Conservation (phyloP, 92 coral and sea anemone species). For the Anthopleura xanthogrammica region DNA sequence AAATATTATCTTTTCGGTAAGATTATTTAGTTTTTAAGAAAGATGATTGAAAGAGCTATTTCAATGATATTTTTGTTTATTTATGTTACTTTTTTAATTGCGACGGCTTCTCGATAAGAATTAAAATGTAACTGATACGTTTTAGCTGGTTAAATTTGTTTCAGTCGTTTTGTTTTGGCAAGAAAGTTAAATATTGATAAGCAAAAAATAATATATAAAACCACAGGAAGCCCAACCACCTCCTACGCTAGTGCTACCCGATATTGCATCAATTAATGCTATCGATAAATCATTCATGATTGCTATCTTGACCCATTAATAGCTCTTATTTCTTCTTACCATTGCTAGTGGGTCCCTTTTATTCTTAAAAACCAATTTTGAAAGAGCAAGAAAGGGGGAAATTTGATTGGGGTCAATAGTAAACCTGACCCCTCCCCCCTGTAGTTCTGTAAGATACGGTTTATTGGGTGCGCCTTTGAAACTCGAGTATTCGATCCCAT, state of each 20-base stretch:
- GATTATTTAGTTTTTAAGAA: too few relatives aligned
- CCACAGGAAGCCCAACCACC: conserved; percentile 1
- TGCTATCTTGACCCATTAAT: not conserved
- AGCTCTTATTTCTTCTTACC: not conserved
- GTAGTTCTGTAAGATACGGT: conserved; percentile 1
- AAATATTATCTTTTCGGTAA: not conserved
- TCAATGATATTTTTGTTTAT: too few relatives aligned
- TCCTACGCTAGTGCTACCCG: too few relatives aligned
- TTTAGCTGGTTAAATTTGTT: not conserved
- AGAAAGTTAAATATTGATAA: not conserved
- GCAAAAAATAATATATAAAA: not conserved
- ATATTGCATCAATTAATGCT: not conserved
- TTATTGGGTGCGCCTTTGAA: conserved; percentile 42
- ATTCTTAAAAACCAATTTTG: not conserved
- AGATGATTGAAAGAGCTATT: too few relatives aligned
- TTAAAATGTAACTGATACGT: too few relatives aligned
- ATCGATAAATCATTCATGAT: not conserved
- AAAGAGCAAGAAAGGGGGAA: not conserved
- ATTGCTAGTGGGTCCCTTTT: not conserved
- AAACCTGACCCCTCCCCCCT: not conserved
- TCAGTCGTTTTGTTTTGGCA: not conserved
- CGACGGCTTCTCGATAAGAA: too few relatives aligned
- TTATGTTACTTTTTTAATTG: too few relatives aligned
- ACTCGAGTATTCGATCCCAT: conserved; percentile 14
- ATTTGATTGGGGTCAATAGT: not conserved